phyloP scores from a whole-genome alignment of 2,888 invertebrate genomes.

The Diachrysia chrysitis region DNA sequence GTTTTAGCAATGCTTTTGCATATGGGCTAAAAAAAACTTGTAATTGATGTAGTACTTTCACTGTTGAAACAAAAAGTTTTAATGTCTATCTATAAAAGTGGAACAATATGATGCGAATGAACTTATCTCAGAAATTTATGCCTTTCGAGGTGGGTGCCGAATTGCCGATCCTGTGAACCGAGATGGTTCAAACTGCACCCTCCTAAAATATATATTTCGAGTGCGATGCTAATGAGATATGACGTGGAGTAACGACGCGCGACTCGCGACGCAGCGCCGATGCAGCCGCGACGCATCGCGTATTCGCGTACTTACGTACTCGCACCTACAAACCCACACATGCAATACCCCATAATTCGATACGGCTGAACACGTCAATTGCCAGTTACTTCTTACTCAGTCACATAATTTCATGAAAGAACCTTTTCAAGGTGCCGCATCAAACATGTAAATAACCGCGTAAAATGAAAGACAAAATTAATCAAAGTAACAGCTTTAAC shows the following conservation, averaged over 20 bases:
- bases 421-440: constrained; percentile 37
- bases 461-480: constrained; percentile 41
- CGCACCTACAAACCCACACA: constrained; percentile 15
- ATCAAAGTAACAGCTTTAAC: constrained; percentile 46
- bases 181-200: constrained; percentile 1
- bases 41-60: constrained; percentile 1
- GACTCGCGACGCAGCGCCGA: constrained; percentile 10
- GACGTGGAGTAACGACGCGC: constrained; percentile 14
- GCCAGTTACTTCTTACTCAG: constrained; percentile 47
- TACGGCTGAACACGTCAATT: constrained; percentile 50
- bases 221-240: constrained; percentile 27
- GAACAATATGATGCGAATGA: neutral
- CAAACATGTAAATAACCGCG: constrained; percentile 41
- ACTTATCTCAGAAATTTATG: neutral
- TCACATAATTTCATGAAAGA: constrained; percentile 48
- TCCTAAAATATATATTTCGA: constrained; percentile 18
- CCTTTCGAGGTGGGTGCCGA: neutral
- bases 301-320: constrained; percentile 9
- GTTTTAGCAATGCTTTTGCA: constrained; percentile 4
- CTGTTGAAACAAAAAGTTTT: constrained; percentile 4
- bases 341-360: constrained; percentile 36
- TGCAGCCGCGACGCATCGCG: constrained; percentile 12
- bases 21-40: neutral
- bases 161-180: neutral
- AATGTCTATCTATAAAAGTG: neutral